Evolutionary conservation across 2,888 invertebrate species (phyloP).

Genomic region (Pammene aurita): DNA sequence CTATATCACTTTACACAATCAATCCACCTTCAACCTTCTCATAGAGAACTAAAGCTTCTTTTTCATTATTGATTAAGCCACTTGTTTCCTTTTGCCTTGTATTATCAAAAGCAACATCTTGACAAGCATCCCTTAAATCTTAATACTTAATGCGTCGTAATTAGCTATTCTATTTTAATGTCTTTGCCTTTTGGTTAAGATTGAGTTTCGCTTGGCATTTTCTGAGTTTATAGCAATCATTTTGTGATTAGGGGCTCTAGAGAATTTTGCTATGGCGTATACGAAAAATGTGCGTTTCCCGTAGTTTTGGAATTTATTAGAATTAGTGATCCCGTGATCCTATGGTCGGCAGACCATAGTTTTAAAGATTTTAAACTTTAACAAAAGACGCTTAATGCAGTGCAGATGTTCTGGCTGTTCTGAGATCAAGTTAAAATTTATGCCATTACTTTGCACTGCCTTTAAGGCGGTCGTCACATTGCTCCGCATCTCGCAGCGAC

Average conservation of each 20-base stretch:
- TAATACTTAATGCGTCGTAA: slow-evolving; percentile 69
- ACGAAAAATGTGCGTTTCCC: slow-evolving; percentile 76
- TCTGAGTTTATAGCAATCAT: slow-evolving; percentile 56
- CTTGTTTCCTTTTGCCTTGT: slow-evolving; percentile 52
- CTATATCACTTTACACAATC: slow-evolving; percentile 43
- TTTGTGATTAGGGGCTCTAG: slow-evolving; percentile 40
- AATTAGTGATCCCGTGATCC: slow-evolving; percentile 58
- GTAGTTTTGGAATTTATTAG: slow-evolving; percentile 76
- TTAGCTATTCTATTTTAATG: slow-evolving; percentile 56
- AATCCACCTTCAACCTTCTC: slow-evolving; percentile 50
- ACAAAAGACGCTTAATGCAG: slow-evolving; percentile 52
- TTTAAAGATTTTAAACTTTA: slow-evolving; percentile 57
- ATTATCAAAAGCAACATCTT: slow-evolving; percentile 73
- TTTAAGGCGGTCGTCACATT: no score
- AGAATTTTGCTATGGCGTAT: slow-evolving; percentile 72
- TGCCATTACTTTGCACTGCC: slow-evolving; percentile 20
- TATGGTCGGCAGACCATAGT: slow-evolving; percentile 53
- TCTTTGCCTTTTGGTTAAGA: slow-evolving; percentile 50
- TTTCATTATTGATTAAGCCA: slow-evolving; percentile 42
- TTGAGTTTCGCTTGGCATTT: slow-evolving; percentile 50
- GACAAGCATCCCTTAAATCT: slow-evolving; percentile 75
- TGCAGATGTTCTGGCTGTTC: slow-evolving; percentile 54
- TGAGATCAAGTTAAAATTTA: slow-evolving; percentile 48
- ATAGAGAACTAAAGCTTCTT: slow-evolving; percentile 37
- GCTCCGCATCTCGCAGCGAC: no score